Evolutionary conservation across 2,888 invertebrate genomes (phyloP).

Genomic region (Epistrophe grossulariae): DNA sequence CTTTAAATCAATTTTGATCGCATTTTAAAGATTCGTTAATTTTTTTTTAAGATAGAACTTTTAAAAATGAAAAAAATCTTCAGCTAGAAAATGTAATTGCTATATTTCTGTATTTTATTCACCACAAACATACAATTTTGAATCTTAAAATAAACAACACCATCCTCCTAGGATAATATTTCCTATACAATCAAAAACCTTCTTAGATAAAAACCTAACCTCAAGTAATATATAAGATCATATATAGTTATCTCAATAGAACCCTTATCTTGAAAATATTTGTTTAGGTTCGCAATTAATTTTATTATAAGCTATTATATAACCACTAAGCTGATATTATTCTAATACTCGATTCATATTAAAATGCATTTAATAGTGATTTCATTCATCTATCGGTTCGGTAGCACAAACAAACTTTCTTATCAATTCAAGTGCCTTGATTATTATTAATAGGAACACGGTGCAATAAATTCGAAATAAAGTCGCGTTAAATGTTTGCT

Average conservation of each 20-base stretch:
- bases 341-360: constrained; percentile 35
- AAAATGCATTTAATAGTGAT: constrained; percentile 52
- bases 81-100: too few species aligned
- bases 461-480: constrained; percentile 38
- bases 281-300: constrained; percentile 63
- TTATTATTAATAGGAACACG: constrained; percentile 17
- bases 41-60: too few species aligned
- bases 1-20: too few species aligned
- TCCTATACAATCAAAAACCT: neutral
- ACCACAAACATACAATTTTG: too few species aligned
- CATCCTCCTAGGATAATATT: too few species aligned
- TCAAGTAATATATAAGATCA: too few species aligned
- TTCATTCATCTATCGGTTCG: neutral
- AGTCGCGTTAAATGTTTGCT: neutral
- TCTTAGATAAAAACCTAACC: constrained; percentile 7
- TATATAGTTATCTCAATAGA: neutral
- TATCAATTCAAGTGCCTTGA: constrained; percentile 33
- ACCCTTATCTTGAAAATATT: constrained; percentile 54
- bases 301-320: constrained; percentile 58
- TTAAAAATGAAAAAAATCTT: too few species aligned
- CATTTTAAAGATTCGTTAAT: too few species aligned
- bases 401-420: constrained; percentile 14
- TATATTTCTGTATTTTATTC: too few species aligned
- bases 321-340: constrained; percentile 30
- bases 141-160: too few species aligned